These are phyloP conservation scores for Frankliniella intonsa DNA, from an alignment of 2,888 invertebrate genomes.

Conservation along the genomic window DNA sequence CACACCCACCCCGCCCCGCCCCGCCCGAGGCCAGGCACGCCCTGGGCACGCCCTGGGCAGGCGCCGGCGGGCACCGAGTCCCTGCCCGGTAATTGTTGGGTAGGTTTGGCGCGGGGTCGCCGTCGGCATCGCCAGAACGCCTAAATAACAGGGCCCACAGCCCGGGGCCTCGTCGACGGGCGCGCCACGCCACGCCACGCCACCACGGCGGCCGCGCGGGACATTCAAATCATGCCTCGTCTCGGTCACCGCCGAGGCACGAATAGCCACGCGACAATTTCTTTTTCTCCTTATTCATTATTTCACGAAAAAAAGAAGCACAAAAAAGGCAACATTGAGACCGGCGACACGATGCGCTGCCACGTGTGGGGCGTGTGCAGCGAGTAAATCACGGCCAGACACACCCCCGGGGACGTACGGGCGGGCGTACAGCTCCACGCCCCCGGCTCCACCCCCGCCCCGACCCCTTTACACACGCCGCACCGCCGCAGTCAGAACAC, in stretches of 20 bases:
- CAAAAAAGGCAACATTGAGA: not conserved
- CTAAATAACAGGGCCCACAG: not conserved
- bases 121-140: constrained; percentile 19
- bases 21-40: not conserved
- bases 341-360: not conserved
- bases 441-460: too few relatives aligned
- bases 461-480: too few relatives aligned
- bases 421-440: too few relatives aligned
- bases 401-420: too few relatives aligned
- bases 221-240: not conserved
- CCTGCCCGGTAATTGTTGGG: constrained; percentile 9
- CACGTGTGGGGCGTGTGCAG: not conserved
- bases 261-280: too few relatives aligned
- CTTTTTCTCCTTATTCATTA: too few relatives aligned
- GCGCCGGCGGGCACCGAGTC: constrained; percentile 8
- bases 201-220: not conserved
- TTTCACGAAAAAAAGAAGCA: too few relatives aligned
- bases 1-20: not conserved
- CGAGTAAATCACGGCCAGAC: not conserved
- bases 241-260: too few relatives aligned
- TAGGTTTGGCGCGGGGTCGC: constrained; percentile 8
- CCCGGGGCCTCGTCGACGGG: too few relatives aligned
- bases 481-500: too few relatives aligned
- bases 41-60: not conserved
- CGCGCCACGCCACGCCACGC: not conserved